Percentiles rank a stretch among this genome's conserved stretches.
Evolutionary conservation across 2,888 invertebrate genomes (phyloP).

Genomic region (Pammene aurita): DNA sequence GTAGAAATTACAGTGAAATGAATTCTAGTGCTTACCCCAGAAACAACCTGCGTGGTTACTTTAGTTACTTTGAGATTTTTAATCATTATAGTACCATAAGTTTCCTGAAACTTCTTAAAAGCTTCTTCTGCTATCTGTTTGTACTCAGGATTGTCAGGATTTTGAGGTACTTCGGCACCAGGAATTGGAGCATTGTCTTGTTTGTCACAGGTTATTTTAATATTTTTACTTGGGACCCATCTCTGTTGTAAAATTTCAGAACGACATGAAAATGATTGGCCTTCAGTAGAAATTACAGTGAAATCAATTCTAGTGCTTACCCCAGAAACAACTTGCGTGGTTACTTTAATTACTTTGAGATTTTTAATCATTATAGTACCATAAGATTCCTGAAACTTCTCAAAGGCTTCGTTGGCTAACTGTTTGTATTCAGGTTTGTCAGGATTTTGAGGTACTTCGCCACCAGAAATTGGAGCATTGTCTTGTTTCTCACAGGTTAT

Average conservation of each 20-base stretch:
- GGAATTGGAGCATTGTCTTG: neutral
- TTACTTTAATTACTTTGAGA: too few relatives aligned
- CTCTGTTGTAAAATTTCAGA: slow-evolving; percentile 35
- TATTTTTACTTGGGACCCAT: slow-evolving; percentile 43
- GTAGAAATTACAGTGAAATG: slow-evolving; percentile 45
- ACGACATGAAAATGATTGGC: slow-evolving; percentile 44
- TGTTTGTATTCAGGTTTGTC: slow-evolving; percentile 47
- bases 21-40: neutral
- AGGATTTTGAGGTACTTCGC: slow-evolving; percentile 42
- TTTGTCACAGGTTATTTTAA: slow-evolving; percentile 42
- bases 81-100: neutral
- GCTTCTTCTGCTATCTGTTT: slow-evolving; percentile 49
- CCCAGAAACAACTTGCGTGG: too few relatives aligned
- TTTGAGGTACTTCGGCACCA: slow-evolving; percentile 34
- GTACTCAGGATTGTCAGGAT: slow-evolving; percentile 50
- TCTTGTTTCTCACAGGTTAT: slow-evolving; percentile 43
- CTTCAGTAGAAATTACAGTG: slow-evolving; percentile 49
- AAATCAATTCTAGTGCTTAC: slow-evolving; percentile 40
- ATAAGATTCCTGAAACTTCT: slow-evolving; percentile 45
- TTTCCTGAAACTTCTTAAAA: slow-evolving; percentile 47
- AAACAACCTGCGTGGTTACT: slow-evolving; percentile 46
- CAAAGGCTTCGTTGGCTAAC: slow-evolving; percentile 54
- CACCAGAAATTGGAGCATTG: slow-evolving; percentile 42
- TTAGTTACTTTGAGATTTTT: slow-evolving; percentile 51
- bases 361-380: slow-evolving; percentile 46